Evolutionary conservation across 1,140 invertebrate species (phyloP), one percentile per base, ranked within the genome.

Genomic region (Camponotus vicinus): DNA sequence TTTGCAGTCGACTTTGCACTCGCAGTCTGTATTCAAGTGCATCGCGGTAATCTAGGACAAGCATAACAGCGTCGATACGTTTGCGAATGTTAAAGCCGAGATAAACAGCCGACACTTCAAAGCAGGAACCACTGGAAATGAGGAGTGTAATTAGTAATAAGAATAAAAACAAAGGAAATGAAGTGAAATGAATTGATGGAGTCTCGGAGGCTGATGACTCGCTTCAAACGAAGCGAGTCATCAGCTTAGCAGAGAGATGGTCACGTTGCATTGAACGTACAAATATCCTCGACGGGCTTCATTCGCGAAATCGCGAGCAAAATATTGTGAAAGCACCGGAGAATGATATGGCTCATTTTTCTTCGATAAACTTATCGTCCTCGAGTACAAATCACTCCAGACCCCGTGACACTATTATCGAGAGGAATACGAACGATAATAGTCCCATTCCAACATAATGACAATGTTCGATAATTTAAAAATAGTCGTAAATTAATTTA

Each of bases 91-190:
- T 77, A 52, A 45, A 77, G 32, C 21, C n/a, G 21, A 13, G 11
- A 7, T 64, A 34, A 64, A 77, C 27, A n/a, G 13, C 13, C 27
- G 59, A 64, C 42, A 70, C 49, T 87, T 87, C 49, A 57, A 15
- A 59, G 52, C 73, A 88, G 78, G 40, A 52, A 45, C 52, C 9
- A 8, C 61, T 15, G 8, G 9, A 61, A 45, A 34, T 32, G 11
- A 15, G 42, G 11, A 15, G 55, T 18, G 2, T 70, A 49, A 67
- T 27, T 55, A 15, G 27, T 8, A 4, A 4, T 40, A n/a, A 76
- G 13, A 6, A 32, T 9, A 2, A 69, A 59, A 42, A 59, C 34
- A 59, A 27, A 49, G 21, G 15, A 8, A 75, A 42, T 3, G 37
- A 2, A 40, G 8, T 15, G 5, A 27, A 59, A 52, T 0, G 13